phyloP scores from a whole-genome alignment of 1,140 invertebrate species.

The Phocides pigmalion region DNA sequence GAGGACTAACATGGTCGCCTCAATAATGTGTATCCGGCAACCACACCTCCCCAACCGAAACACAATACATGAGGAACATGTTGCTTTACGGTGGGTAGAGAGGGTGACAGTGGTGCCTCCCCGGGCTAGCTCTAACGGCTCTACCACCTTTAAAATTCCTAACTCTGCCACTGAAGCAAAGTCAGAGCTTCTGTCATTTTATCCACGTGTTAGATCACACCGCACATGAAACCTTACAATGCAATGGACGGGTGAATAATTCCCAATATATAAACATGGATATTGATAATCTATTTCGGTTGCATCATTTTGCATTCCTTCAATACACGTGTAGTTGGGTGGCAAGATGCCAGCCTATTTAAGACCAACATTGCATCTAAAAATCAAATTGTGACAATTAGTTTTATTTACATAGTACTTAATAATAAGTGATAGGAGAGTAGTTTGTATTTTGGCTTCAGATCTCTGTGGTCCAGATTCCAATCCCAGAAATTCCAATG shows the following conservation, averaged over 20 bases:
- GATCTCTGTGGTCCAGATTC: too few relatives aligned
- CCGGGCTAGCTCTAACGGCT: too few relatives aligned
- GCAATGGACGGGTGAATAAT: neutral
- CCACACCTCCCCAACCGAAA: too few relatives aligned
- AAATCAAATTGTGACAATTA: conserved; percentile 6
- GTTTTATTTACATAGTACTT: conserved; percentile 5
- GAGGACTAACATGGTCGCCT: too few relatives aligned
- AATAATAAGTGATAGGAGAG: neutral
- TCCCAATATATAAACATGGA: conserved; percentile 5
- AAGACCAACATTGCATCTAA: conserved; percentile 12
- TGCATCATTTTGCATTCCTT: conserved; percentile 13
- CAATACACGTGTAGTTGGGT: conserved; percentile 4
- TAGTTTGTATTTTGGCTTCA: neutral
- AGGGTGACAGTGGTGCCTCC: too few relatives aligned
- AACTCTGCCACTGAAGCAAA: too few relatives aligned
- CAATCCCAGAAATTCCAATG: too few relatives aligned
- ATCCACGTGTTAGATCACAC: neutral
- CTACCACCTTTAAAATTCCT: too few relatives aligned
- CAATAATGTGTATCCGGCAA: too few relatives aligned
- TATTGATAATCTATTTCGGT: conserved; percentile 20
- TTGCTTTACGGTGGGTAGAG: too few relatives aligned
- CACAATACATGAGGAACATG: too few relatives aligned
- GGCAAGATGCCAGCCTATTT: conserved; percentile 16
- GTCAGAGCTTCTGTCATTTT: neutral
- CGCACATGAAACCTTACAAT: neutral